Conservation (phyloP, 2,113 vertebrate genomes). For the Patagioenas fasciata region DNA sequence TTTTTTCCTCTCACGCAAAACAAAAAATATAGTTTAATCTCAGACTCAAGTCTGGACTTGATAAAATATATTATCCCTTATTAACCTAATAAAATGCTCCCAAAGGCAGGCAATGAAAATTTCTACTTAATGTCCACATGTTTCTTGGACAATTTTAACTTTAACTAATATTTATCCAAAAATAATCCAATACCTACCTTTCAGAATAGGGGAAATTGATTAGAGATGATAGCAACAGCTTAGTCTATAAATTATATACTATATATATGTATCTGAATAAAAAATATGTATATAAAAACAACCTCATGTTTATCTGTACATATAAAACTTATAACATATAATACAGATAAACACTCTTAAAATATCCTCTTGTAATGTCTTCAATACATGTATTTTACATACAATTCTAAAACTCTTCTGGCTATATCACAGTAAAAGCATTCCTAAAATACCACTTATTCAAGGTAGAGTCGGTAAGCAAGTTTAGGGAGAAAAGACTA, state of each 20-base stretch:
- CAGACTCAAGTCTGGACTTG: neutral
- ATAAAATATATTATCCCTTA: neutral
- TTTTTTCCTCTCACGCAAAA: neutral
- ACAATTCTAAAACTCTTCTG: neutral
- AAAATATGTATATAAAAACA: neutral
- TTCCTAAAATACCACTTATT: neutral
- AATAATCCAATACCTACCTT: neutral
- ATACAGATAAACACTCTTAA: neutral
- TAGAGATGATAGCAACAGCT: neutral
- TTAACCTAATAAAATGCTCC: neutral
- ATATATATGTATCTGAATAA: neutral
- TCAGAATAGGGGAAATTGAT: neutral
- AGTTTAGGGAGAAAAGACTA: neutral
- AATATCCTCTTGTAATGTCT: neutral
- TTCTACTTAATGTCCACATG: neutral
- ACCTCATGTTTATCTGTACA: neutral
- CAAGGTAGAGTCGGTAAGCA: neutral
- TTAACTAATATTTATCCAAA: neutral
- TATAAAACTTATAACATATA: neutral
- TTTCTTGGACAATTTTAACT: neutral
- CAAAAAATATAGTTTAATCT: neutral
- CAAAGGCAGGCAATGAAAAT: constrained; percentile 4
- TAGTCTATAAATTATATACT: neutral
- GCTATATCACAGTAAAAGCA: neutral
- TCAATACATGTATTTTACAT: neutral